Base-by-base conservation (phyloP, 53 echinoderm and acorn worm species). In the Paracentrotus lividus region DNA sequence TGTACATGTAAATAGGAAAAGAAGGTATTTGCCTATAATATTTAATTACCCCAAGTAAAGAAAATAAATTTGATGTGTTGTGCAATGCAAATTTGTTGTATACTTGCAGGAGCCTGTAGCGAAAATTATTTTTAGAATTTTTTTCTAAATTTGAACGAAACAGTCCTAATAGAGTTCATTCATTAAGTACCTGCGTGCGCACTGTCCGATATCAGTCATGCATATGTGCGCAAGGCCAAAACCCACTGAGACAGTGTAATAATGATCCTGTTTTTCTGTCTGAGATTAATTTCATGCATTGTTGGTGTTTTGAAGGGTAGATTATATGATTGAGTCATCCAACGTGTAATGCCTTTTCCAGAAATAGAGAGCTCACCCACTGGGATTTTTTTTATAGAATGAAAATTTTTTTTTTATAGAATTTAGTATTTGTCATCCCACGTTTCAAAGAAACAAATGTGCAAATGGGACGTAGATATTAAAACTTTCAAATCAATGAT, bases 341-440 rank as follows among this genome's bases (percentile, higher is more conserved):
- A 24, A 78, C 78, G 20, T 78, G 7, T 78, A 81, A 81, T 81
- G 81, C 2, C n/a, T 81, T 81, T 81, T 81, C 81, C 81, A 81
- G 81, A 81, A 44, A 81, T 81, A 45, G 81, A 81, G 29, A 3
- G 81, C 81, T 81, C 67, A 67, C 67, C 31, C 29, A 67, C 81
- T 44, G 9, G 81, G 14, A 31, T 67, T 10, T 43, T 81, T 44
- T 45, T 81, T 23, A n/a, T 24, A 81, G 38, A 81, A 44, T 81
- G 47, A 57, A 57, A 14, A 57, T 57, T 20, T 57, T 20, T 57
- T 55, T 57, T 57, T 57, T 13, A 10, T 18, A 57, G 57, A 15
- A 57, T 57, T 52, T 20, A 57, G 57, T 57, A 14, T 57, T 8
- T 10, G 57, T 57, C 57, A 15, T 57, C 21, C 57, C 57, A 57